Percentiles rank a stretch among this genome's conserved stretches.
Evolutionary conservation across 1,140 invertebrate species (phyloP).

Genomic region (Caerostris darwini): DNA sequence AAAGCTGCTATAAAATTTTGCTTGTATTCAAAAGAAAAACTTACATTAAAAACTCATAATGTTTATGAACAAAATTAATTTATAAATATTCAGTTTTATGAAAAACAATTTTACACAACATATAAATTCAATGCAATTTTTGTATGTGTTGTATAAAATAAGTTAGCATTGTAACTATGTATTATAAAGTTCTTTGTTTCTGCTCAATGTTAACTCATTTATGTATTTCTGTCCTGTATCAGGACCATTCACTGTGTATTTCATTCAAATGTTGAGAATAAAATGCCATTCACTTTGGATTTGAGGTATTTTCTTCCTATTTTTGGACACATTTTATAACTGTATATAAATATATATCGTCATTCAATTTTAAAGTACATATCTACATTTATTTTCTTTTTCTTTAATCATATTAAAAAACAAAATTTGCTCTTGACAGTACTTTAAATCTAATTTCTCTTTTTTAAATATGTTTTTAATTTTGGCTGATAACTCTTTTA

Average conservation of each 20-base stretch:
- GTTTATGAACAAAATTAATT: neutral
- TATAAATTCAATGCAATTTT: neutral
- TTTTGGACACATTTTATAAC: neutral
- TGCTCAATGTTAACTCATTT: slow-evolving; percentile 16
- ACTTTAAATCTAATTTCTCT: no score
- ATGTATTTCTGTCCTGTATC: slow-evolving; percentile 41
- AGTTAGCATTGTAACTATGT: neutral
- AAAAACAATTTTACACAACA: neutral
- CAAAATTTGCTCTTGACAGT: no score
- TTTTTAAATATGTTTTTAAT: no score
- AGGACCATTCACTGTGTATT: slow-evolving; percentile 23
- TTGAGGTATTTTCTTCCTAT: neutral
- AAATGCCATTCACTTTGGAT: neutral
- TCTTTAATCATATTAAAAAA: no score
- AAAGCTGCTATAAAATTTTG: no score
- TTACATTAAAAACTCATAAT: neutral
- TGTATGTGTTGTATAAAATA: slow-evolving; percentile 18
- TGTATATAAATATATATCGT: no score
- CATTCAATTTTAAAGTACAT: neutral
- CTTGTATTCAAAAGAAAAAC: neutral
- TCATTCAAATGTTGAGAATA: neutral
- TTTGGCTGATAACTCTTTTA: no score
- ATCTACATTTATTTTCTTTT: neutral
- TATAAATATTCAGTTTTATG: neutral
- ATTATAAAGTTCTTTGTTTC: neutral